These are phyloP conservation scores for Mesocentrotus franciscanus DNA, from an alignment of 53 echinoderm and acorn worm genomes.

Conservation along the genomic window DNA sequence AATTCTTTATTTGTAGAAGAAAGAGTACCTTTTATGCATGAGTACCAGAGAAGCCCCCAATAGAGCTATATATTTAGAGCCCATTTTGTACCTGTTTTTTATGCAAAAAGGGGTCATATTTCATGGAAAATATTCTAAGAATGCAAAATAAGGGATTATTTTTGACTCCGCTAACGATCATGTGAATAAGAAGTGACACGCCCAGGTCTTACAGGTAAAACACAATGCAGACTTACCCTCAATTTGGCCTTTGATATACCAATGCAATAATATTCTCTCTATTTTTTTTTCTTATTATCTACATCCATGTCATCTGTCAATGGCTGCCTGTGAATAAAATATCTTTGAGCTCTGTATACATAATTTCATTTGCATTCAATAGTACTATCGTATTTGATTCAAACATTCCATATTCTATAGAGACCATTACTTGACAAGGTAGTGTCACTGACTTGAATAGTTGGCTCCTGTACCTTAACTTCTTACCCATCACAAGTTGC, in stretches of 20 bases:
- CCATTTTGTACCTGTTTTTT: too few species aligned
- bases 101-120: too few species aligned
- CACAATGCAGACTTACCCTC: background rate
- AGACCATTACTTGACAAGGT: background rate
- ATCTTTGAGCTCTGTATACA: constrained; percentile 7
- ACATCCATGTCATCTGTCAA: background rate
- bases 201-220: background rate
- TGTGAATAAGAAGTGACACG: too few species aligned
- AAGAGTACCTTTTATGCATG: too few species aligned
- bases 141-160: too few species aligned
- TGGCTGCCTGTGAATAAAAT: constrained; percentile 14
- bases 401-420: background rate
- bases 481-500: too few species aligned
- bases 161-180: too few species aligned
- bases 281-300: background rate
- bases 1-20: too few species aligned
- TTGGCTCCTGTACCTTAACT: background rate
- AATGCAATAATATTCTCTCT: background rate
- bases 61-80: too few species aligned
- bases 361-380: background rate
- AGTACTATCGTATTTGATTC: background rate
- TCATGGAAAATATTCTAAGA: too few species aligned
- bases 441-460: background rate
- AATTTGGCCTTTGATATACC: background rate
- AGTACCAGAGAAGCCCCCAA: too few species aligned